These are phyloP conservation scores for Spinus pinus DNA, from an alignment of 2,797 vertebrate species.

Conservation along the genomic window DNA sequence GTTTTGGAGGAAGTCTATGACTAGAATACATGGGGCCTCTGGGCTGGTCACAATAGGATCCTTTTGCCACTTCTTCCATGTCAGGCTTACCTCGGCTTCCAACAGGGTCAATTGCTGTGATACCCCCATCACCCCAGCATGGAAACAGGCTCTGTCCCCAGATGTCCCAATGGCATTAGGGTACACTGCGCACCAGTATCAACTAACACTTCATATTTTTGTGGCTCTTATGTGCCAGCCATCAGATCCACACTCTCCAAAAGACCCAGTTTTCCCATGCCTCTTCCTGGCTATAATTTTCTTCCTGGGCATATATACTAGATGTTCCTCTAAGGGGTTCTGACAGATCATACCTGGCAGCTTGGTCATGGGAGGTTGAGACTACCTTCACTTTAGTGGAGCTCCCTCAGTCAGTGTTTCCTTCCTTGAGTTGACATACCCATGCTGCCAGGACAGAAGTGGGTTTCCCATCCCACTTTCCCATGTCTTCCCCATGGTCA, in stretches of 20 bases:
- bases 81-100: too few relatives aligned
- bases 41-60: too few relatives aligned
- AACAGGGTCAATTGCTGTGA: too few relatives aligned
- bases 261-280: accelerated
- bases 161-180: too few relatives aligned
- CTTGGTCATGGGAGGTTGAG: accelerated
- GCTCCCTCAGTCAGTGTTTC: accelerated
- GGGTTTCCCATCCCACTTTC: neutral
- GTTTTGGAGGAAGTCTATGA: too few relatives aligned
- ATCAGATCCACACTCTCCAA: accelerated
- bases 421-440: accelerated
- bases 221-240: neutral
- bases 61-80: too few relatives aligned
- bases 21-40: too few relatives aligned
- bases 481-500: neutral
- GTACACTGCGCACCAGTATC: too few relatives aligned
- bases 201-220: neutral
- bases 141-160: too few relatives aligned
- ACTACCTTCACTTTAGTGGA: neutral
- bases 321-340: neutral
- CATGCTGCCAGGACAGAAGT: accelerated
- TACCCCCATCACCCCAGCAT: too few relatives aligned
- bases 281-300: too few relatives aligned
- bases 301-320: neutral
- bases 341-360: too few relatives aligned